Evolutionary conservation across 2,797 vertebrate genomes (phyloP).

Genomic region (Hypotaenidia okinawae): DNA sequence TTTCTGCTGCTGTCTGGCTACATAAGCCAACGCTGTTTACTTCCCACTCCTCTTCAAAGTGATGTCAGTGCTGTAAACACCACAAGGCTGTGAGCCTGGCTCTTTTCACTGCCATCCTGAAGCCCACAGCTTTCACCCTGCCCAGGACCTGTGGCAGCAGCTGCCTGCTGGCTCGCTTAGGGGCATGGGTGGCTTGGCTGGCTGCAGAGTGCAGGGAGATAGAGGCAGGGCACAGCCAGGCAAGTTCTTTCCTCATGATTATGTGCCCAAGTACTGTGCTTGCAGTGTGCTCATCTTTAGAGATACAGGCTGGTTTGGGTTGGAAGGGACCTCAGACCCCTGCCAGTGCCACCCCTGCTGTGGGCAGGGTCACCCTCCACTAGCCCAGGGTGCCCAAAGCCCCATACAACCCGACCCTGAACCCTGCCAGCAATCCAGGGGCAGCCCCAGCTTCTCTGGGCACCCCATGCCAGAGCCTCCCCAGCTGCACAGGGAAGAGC

Average conservation of each 20-base stretch:
- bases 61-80: neutral
- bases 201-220: neutral
- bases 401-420: too few relatives aligned
- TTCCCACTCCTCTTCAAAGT: neutral
- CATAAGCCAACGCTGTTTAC: neutral
- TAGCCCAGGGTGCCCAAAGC: too few relatives aligned
- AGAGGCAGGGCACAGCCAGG: neutral
- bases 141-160: fast-evolving
- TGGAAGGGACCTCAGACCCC: too few relatives aligned
- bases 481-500: too few relatives aligned
- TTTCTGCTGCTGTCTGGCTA: neutral
- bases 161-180: neutral
- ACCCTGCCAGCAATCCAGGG: too few relatives aligned
- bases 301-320: too few relatives aligned
- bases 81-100: neutral
- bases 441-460: too few relatives aligned
- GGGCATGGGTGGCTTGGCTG: neutral
- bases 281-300: too few relatives aligned
- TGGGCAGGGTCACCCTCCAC: too few relatives aligned
- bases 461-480: too few relatives aligned
- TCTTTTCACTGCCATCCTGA: neutral
- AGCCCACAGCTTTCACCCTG: neutral
- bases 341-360: too few relatives aligned
- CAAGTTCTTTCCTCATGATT: neutral
- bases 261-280: neutral